A percentile compares a stretch with the other conserved stretches of the same genome.
phyloP scores from a whole-genome alignment of 2,888 invertebrate genomes.

The Melanotus villosus region DNA sequence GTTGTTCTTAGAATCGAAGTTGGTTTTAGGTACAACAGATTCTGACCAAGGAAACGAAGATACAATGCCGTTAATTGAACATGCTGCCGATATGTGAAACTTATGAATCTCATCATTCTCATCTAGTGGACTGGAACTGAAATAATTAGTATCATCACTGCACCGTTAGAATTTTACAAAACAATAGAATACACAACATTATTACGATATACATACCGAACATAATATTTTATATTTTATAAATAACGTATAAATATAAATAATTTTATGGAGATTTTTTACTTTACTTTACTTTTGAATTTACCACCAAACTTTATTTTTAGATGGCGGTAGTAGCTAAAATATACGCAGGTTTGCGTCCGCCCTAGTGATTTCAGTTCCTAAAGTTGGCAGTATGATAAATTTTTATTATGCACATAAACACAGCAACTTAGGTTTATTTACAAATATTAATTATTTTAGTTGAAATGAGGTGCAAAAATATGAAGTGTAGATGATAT shows the following conservation, averaged over 20 bases:
- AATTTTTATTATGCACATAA: too few relatives aligned
- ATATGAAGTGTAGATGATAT: conserved; percentile 37
- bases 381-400: background rate
- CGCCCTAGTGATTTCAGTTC: too few relatives aligned
- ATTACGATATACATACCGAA: too few relatives aligned
- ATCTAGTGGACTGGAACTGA: too few relatives aligned
- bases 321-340: background rate
- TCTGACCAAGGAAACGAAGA: conserved; percentile 25
- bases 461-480: conserved; percentile 39
- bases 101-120: background rate
- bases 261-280: conserved; percentile 7
- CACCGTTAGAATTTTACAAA: too few relatives aligned
- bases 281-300: background rate
- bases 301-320: background rate
- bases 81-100: conserved; percentile 24
- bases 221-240: background rate
- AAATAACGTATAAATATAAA: conserved; percentile 12
- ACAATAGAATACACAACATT: background rate
- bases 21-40: conserved; percentile 40
- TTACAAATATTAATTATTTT: conserved; percentile 40
- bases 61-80: conserved; percentile 26
- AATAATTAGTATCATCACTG: too few relatives aligned
- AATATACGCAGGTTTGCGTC: too few relatives aligned
- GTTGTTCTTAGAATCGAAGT: conserved; percentile 34
- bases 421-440: conserved; percentile 42